phyloP scores from a whole-genome alignment of 2,113 vertebrate species.

The Lutjanus erythropterus region DNA sequence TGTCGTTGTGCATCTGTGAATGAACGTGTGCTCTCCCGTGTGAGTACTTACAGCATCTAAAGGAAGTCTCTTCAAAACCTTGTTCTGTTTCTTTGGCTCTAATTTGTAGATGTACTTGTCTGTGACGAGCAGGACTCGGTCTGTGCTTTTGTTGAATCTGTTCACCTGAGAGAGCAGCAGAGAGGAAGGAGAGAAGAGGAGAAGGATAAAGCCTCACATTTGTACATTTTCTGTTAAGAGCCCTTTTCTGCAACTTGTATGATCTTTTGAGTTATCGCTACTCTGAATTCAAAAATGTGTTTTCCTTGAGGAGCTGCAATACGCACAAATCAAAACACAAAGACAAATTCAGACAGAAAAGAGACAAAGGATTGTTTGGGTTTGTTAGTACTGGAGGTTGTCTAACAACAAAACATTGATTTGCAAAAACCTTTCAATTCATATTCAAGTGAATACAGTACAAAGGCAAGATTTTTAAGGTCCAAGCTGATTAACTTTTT shows the following conservation, averaged over 20 bases:
- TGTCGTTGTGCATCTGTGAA: background rate
- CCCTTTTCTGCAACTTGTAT: background rate
- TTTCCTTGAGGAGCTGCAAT: conserved; percentile 9
- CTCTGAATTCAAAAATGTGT: background rate
- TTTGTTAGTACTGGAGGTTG: conserved; percentile 17
- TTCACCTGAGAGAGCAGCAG: conserved; percentile 85
- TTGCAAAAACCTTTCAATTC: too few species aligned
- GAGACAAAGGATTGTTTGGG: background rate
- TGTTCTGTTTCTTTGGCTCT: conserved; percentile 89
- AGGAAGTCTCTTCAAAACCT: conserved; percentile 87
- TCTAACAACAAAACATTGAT: too few species aligned
- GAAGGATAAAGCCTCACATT: background rate
- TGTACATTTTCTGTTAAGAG: conserved; percentile 4
- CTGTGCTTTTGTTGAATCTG: conserved; percentile 89
- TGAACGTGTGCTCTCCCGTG: background rate
- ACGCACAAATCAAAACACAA: conserved; percentile 2
- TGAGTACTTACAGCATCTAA: conserved; percentile 85
- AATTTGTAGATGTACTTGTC: conserved; percentile 93
- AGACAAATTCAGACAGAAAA: conserved; percentile 1
- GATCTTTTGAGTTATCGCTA: background rate
- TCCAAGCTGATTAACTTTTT: too few species aligned
- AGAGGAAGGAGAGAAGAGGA: background rate
- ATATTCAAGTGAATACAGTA: too few species aligned
- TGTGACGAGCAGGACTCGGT: conserved; percentile 91
- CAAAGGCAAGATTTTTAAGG: too few species aligned